Evolutionary conservation across 2,113 vertebrate species (phyloP).

Genomic region (Limnothrissa miodon): DNA sequence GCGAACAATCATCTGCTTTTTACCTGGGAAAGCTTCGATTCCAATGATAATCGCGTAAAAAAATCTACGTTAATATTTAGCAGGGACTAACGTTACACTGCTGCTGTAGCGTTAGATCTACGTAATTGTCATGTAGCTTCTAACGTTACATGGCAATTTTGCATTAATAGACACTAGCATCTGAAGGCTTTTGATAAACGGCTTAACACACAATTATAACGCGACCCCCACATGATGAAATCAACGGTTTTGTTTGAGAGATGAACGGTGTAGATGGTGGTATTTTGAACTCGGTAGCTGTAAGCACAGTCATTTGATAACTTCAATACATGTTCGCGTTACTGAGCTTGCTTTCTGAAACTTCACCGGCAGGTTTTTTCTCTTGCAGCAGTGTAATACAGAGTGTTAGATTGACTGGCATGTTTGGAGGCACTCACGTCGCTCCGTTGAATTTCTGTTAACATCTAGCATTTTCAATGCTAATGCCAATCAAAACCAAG

Average conservation of each 20-base stretch:
- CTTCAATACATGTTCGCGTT: neutral
- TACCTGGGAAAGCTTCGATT: neutral
- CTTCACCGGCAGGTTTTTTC: neutral
- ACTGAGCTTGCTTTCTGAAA: neutral
- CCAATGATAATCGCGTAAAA: neutral
- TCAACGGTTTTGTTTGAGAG: neutral
- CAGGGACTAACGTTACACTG: neutral
- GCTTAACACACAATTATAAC: neutral
- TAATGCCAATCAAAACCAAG: conserved; percentile 19
- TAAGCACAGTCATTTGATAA: neutral
- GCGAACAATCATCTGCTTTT: neutral
- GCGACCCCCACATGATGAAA: neutral
- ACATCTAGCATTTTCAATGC: neutral
- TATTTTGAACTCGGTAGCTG: neutral
- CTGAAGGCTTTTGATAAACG: neutral
- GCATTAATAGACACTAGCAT: neutral
- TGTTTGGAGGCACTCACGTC: neutral
- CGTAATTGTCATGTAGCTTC: neutral
- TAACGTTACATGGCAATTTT: neutral
- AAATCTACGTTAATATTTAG: neutral
- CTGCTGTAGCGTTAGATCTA: neutral
- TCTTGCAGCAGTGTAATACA: neutral
- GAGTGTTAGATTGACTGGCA: neutral
- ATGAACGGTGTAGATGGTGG: neutral
- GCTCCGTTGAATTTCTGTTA: neutral